Percentiles rank a stretch among this genome's conserved stretches.
Evolutionary conservation across 2,888 invertebrate genomes (phyloP).

Genomic region (Agrotis segetum): DNA sequence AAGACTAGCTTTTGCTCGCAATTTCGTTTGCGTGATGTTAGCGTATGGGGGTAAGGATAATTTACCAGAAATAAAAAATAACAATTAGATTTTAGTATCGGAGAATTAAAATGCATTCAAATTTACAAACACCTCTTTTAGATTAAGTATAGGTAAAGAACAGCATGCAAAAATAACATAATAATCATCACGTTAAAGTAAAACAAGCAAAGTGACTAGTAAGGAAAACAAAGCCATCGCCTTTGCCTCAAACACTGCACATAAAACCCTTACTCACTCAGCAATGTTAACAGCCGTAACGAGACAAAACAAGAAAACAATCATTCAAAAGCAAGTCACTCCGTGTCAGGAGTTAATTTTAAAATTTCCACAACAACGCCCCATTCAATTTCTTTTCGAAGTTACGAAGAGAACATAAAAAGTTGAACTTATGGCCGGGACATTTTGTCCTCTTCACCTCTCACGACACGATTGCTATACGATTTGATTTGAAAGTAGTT

Average conservation of each 20-base stretch:
- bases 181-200: background rate
- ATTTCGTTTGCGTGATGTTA: too few relatives aligned
- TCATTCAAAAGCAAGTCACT: conserved; percentile 50
- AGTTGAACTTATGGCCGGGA: conserved; percentile 45
- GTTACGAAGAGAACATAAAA: conserved; percentile 60
- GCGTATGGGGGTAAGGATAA: too few relatives aligned
- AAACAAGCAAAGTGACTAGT: background rate
- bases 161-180: background rate
- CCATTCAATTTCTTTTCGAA: conserved; percentile 59
- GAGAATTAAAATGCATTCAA: too few relatives aligned
- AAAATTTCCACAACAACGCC: conserved; percentile 53
- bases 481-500: conserved; percentile 28
- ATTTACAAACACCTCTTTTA: too few relatives aligned
- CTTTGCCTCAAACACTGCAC: background rate
- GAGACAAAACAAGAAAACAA: conserved; percentile 33
- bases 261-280: conserved; percentile 20
- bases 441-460: conserved; percentile 29
- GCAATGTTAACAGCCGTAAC: conserved; percentile 40
- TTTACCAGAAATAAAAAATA: too few relatives aligned
- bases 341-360: conserved; percentile 46
- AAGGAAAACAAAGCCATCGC: background rate
- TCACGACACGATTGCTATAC: conserved; percentile 57
- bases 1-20: too few relatives aligned
- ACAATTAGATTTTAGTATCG: too few relatives aligned
- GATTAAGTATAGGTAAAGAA: too few relatives aligned